Conservation (phyloP, 2,797 vertebrate species). For the Anisognathus igniventris region DNA sequence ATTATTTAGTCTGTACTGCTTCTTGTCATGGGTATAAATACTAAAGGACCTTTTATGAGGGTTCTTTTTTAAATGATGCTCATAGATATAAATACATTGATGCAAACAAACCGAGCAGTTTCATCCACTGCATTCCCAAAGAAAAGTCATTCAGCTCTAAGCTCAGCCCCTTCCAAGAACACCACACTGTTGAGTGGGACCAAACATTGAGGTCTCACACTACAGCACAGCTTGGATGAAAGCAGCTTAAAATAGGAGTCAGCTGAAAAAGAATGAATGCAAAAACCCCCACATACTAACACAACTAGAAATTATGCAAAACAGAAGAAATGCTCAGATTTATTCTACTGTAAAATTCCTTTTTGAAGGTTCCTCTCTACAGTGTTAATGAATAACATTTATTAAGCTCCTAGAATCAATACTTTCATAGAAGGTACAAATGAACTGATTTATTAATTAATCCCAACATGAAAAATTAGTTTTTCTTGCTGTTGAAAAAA, state of each 20-base stretch:
- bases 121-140: neutral
- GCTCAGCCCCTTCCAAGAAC: neutral
- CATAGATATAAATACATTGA: neutral
- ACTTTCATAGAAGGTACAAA: neutral
- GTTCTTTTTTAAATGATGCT: neutral
- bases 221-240: neutral
- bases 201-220: neutral
- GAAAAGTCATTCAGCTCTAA: neutral
- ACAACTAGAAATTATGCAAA: neutral
- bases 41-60: neutral
- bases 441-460: neutral
- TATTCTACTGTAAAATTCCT: neutral
- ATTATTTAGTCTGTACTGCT: neutral
- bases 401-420: neutral
- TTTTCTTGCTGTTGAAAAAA: neutral
- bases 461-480: neutral
- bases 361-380: neutral
- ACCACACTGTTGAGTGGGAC: neutral
- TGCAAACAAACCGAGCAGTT: neutral
- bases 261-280: neutral
- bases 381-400: neutral
- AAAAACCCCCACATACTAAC: rapidly evolving
- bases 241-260: neutral
- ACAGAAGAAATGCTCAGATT: neutral
- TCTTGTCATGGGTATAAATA: neutral